Percentiles rank a stretch among this genome's conserved stretches.
Evolutionary conservation across 2,888 invertebrate species (phyloP).

Genomic region (Polyploca ridens): DNA sequence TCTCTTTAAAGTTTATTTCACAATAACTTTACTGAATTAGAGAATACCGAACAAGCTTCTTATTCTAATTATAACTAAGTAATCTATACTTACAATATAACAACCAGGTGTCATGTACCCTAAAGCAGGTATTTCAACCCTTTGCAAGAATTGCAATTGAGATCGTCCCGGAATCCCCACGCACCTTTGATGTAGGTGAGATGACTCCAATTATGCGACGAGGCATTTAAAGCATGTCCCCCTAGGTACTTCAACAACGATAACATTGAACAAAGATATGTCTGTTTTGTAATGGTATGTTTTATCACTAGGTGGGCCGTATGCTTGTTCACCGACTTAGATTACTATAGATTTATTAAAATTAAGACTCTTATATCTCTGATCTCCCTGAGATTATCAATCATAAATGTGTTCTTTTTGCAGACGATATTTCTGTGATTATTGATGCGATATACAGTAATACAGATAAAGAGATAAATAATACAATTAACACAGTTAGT

Average conservation of each 20-base stretch:
- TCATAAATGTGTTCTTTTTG: too few species aligned
- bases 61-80: not conserved
- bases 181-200: constrained; percentile 64
- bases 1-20: too few species aligned
- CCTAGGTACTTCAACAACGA: constrained; percentile 15
- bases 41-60: not conserved
- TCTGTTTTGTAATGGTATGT: not conserved
- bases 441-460: too few species aligned
- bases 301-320: too few species aligned
- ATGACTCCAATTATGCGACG: constrained; percentile 46
- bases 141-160: constrained; percentile 51
- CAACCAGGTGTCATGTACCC: constrained; percentile 55
- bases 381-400: too few species aligned
- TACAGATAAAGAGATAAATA: too few species aligned
- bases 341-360: too few species aligned
- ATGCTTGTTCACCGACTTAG: too few species aligned
- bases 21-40: not conserved
- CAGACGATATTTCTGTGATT: too few species aligned
- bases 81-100: constrained; percentile 41
- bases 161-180: constrained; percentile 29
- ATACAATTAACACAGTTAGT: too few species aligned
- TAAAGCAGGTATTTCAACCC: constrained; percentile 54
- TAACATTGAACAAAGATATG: not conserved
- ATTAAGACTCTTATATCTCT: too few species aligned
- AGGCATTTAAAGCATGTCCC: constrained; percentile 33